Percentiles rank a stretch among this genome's conserved stretches.
These are phyloP conservation scores for Ciconia maguari DNA, from an alignment of 2,113 vertebrate species.

Conservation along the genomic window DNA sequence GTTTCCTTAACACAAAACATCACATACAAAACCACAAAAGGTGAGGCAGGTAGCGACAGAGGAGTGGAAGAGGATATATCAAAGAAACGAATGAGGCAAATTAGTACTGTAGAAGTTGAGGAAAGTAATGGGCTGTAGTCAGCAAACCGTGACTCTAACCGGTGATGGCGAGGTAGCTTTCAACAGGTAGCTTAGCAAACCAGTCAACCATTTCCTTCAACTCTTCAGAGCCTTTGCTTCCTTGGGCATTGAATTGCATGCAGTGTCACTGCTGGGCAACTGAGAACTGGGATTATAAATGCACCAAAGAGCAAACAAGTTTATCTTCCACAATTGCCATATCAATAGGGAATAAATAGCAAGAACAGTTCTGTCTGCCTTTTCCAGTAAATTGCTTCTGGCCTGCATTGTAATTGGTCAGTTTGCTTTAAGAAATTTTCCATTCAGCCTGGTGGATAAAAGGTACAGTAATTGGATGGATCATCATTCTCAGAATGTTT, in stretches of 20 bases:
- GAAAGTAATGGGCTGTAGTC: neutral
- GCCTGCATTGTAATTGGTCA: neutral
- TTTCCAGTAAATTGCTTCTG: neutral
- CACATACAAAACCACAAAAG: neutral
- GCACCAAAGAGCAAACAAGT: neutral
- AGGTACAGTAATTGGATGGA: neutral
- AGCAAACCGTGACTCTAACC: neutral
- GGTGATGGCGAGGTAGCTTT: neutral
- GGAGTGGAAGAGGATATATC: neutral
- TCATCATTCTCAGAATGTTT: neutral
- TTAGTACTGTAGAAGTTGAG: neutral
- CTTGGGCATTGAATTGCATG: neutral
- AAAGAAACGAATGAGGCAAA: neutral
- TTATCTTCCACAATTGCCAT: neutral
- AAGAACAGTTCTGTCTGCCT: neutral
- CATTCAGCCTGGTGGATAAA: neutral
- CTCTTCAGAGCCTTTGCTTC: neutral
- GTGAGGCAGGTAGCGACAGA: neutral
- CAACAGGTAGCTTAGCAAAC: neutral
- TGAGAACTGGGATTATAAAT: neutral
- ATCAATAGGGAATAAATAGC: neutral
- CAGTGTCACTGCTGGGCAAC: neutral
- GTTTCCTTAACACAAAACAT: neutral
- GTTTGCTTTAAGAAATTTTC: constrained; percentile 11
- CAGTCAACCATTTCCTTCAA: neutral